Base-by-base conservation (phyloP, 2,113 vertebrate genomes). In the Tricholaema leucomelas region DNA sequence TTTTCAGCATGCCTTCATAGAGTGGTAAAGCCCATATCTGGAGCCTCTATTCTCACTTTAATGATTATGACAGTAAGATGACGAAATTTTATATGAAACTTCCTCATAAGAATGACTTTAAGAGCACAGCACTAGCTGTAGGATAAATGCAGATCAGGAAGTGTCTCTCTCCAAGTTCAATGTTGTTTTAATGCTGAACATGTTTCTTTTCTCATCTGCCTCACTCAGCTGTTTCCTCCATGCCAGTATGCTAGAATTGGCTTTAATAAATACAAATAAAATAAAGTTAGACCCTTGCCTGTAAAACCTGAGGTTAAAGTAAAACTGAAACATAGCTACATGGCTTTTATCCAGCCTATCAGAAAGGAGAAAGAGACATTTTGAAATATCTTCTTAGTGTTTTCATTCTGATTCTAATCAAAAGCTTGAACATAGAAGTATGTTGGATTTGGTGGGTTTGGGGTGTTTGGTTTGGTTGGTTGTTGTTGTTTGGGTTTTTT, bases 361-460 rank as follows among this genome's bases (percentile, higher is more conserved):
- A n/a, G 38, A 92, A 93, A 81, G 28, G 56, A 65, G 42, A 72
- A 92, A 81, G 17, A 36, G 10, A 15, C n/a, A 18, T 63, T 74
- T 82, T 33, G 56, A 85, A 78, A 73, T 72, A 81, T 94, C 44
- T 65, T 76, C 35, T 75, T 58, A 35, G 9, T 15, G 33, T 81
- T 92, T 86, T 54, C 15, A 30, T 52, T 79, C 38, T 71, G 48
- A 91, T 77, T 81, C 46, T 78, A 84, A 75, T 61, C 0, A 79
- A 94, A 91, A 87, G 8, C 12, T 74, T 95, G n/a, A 87, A 73
- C 40, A 38, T 7, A 58, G 79, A 92, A 83, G n/a, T 88, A 79
- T 33, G 4, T 38, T 76, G 33, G 35, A 6, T 21, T 24, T 11
- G 8, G 10, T 1, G n/a, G n/a, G n/a, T n/a, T n/a, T n/a, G n/a